Evolutionary conservation across 2,113 vertebrate genomes (phyloP).

Genomic region (Aythya baeri): DNA sequence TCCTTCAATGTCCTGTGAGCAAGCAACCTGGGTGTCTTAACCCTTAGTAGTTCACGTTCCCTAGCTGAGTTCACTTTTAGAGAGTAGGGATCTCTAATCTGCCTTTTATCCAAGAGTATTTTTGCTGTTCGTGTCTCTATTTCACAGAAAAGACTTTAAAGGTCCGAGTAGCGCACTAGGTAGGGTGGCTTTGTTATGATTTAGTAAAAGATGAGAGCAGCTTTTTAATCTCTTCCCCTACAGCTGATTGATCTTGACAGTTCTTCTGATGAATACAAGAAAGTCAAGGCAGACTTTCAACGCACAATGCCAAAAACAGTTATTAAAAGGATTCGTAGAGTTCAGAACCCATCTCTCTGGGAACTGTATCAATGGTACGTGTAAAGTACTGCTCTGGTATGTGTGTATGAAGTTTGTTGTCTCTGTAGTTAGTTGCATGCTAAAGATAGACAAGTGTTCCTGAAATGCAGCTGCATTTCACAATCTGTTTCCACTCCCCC

Average conservation of each 20-base stretch:
- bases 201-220: neutral
- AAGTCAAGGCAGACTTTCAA: constrained; percentile 76
- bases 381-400: neutral
- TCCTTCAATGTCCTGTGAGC: neutral
- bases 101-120: neutral
- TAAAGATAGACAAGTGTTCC: neutral
- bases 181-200: neutral
- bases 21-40: neutral
- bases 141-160: neutral
- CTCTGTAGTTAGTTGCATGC: neutral
- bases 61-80: neutral
- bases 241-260: constrained; percentile 78
- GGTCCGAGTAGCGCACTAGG: neutral
- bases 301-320: constrained; percentile 74
- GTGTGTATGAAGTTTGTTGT: neutral
- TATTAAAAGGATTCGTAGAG: constrained; percentile 79
- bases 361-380: constrained; percentile 85
- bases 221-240: neutral
- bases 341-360: constrained; percentile 89
- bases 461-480: neutral
- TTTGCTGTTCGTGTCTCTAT: neutral
- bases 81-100: neutral
- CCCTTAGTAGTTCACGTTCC: neutral
- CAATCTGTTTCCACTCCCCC: neutral
- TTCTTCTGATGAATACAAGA: constrained; percentile 74